Base-by-base conservation (phyloP, 2,113 vertebrate species). In the Rhea americana region DNA sequence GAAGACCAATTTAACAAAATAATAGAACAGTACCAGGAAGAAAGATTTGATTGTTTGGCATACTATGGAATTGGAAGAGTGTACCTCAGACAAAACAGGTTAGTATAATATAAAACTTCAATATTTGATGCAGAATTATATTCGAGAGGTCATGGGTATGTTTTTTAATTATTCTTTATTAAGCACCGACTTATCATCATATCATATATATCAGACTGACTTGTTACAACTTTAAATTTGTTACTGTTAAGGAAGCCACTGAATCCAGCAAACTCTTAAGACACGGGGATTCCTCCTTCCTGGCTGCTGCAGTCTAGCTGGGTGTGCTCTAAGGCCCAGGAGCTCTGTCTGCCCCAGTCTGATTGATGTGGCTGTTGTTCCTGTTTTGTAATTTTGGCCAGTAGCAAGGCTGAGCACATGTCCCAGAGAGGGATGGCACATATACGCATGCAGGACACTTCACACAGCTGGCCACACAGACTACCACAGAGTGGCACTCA, bases 11-110 rank as follows among this genome's bases (percentile, higher is more conserved):
- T 99, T 87, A 97, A 97, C 61, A 98, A 95, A 93, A 98, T 99
- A 80, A 97, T 98, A 21, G 95, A 97, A 1, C 94, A 97, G 1
- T 98, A 97, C 72, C 96, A 94, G 25, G 97, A 98, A 50, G 98
- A 98, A 91, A 97, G 97, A 6, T 98, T 99, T 93, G 98, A 98
- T 90, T 98, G 97, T 85, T 94, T 99, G 94, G 98, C 99, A 59
- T 98, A 97, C 74, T 99, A 98, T 73, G 98, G 98, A 51, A 95
- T 98, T 61, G 99, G 99, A 43, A 98, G 95, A 89, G 97, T 99
- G 4, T 98, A 98, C 79, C 96, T 98, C 35, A 98, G 97, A 77
- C 98, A 99, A 82, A 99, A 99, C 97, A 98, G 98, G 99, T 99
- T 83, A 73, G 97, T 98, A 13, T 88, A 68, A 25, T 39, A 30